Base-by-base conservation (phyloP, 2,113 vertebrate genomes). In the Tyto alba region DNA sequence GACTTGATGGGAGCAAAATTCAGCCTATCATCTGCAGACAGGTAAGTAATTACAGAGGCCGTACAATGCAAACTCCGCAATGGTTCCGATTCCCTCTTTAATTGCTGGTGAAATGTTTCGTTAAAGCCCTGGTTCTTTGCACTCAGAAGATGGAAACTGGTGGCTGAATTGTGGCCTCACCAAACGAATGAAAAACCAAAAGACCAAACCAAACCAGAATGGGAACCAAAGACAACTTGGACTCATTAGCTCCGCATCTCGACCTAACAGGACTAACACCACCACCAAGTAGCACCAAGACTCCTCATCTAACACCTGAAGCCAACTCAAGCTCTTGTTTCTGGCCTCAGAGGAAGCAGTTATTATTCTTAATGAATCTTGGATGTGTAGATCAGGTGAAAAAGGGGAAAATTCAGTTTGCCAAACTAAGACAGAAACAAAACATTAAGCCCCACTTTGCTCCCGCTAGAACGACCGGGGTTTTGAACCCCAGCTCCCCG, bases 11-110 rank as follows among this genome's bases (percentile, higher is more conserved):
- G 98, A 98, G 96, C 97, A 97, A 97, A 97, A 97, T 97, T 87
- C 85, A 95, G 93, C 96, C 89, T 60, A 60, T 96, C 79, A 97
- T 97, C 97, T 98, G 97, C 66, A 88, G 97, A 98, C 97, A 97
- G 96, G 97, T 97, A 98, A 96, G 92, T 97, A 97, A 97, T 98
- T 96, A 97, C 92, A 98, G 95, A 97, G 97, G 97, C 97, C 96
- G 53, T 97, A 97, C 96, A 97, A 98, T 96, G 97, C 95, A 97
- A 97, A 97, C 95, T 97, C 93, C 93, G 52, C 96, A 96, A 95
- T 62, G 96, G 95, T 98, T 97, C 93, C 95, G 72, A 94, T 93
- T 97, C 96, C 82, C 76, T 96, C 97, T 96, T 96, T 95, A 97
- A 96, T 96, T 98, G 98, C 98, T 98, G 98, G 98, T 98, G 97